phyloP scores from a whole-genome alignment of 2,113 vertebrate genomes.

The Micromys minutus region DNA sequence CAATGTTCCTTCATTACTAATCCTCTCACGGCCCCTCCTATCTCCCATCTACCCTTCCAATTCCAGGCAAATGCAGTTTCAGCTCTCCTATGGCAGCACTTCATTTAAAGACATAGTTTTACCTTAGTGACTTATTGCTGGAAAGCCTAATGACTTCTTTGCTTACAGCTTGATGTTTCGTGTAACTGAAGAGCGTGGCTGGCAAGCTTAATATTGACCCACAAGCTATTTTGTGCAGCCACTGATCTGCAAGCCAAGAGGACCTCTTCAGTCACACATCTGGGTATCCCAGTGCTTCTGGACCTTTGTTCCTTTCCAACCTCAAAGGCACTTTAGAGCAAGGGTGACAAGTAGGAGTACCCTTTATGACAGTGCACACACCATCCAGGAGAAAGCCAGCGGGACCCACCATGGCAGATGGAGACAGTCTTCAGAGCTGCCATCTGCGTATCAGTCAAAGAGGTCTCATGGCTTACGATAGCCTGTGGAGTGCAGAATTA shows the following conservation, averaged over 20 bases:
- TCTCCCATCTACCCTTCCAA: background rate
- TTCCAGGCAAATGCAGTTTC: background rate
- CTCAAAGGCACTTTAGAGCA: background rate
- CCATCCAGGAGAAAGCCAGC: background rate
- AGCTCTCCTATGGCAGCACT: background rate
- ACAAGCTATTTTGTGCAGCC: rapidly evolving
- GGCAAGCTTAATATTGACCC: background rate
- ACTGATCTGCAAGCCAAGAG: background rate
- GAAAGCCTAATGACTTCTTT: background rate
- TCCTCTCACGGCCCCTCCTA: background rate
- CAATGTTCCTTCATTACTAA: background rate
- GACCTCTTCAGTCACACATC: background rate
- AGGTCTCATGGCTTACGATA: background rate
- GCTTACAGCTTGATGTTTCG: background rate
- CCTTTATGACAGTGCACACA: background rate
- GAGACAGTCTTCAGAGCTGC: background rate
- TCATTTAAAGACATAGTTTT: slow-evolving; percentile 21
- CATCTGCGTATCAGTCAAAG: background rate
- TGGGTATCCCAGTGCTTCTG: background rate
- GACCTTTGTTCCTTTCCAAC: background rate
- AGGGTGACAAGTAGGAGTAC: too few relatives aligned
- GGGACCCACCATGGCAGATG: background rate
- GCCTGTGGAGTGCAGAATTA: background rate
- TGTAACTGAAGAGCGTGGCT: background rate
- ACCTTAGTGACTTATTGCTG: background rate